Base-by-base conservation (phyloP, 53 echinoderm and acorn worm genomes). In the Patiria pectinifera region DNA sequence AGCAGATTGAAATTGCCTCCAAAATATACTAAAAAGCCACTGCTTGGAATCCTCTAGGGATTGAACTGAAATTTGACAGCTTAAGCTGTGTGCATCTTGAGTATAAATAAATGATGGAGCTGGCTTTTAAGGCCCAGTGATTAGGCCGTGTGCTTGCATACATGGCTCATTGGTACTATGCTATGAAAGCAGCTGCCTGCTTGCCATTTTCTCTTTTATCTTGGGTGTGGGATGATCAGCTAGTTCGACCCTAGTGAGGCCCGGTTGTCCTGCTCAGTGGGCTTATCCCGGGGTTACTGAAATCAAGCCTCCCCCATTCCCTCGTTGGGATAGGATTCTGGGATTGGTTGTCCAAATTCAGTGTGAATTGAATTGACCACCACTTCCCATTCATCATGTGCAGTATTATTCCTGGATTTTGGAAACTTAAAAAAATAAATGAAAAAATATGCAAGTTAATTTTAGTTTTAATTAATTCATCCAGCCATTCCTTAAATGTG, bases 31-130 rank as follows among this genome's bases (percentile, higher is more conserved):
- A 81, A 53, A 53, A 53, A 45, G 19, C 69, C 16, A 23, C 5
- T 16, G n/a, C 49, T 81, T 25, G 77, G 25, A 78, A 80, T 89
- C 81, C 90, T 48, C 16, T 22, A 18, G 90, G 90, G 90, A 63
- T 46, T 4, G 21, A 14, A 11, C 48, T 47, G 23, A 90, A 90
- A 80, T 90, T 80, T 80, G 80, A 80, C 82, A 81, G 90, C 90
- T 81, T 90, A 90, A 90, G 82, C 81, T 46, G 58, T 69, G 25
- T 69, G 81, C 90, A 90, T 90, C 90, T 90, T 62, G 86, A 69
- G 43, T 35, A 90, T 90, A 81, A 90, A 90, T 90, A 90, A 90
- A 90, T 90, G 90, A 90, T 90, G 90, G 80, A 90, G 90, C 80
- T 80, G 90, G 90, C 90, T 90, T 90, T 90, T 90, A 90, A 69